Conservation (phyloP, 2,113 vertebrate species). For the Upupa epops region DNA sequence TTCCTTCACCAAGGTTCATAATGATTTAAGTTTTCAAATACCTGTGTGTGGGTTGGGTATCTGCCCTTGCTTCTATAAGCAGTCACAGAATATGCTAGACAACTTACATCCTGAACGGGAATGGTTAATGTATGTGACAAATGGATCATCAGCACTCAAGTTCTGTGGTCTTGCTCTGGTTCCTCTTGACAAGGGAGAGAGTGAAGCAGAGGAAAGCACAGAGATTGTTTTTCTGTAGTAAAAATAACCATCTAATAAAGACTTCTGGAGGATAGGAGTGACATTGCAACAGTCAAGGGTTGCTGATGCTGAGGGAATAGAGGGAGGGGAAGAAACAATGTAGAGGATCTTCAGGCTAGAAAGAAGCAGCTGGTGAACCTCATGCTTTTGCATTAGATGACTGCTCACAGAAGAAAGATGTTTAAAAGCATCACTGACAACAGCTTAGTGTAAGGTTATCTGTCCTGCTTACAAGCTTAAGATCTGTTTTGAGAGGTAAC, state of each 20-base stretch:
- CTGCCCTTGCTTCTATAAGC: background rate
- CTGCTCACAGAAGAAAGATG: background rate
- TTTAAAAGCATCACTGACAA: no score
- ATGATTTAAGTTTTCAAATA: background rate
- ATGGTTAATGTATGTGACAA: background rate
- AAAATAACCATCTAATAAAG: background rate
- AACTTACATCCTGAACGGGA: background rate
- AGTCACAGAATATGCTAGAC: background rate
- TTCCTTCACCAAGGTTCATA: background rate
- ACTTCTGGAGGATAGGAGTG: background rate
- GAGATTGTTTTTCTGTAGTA: background rate
- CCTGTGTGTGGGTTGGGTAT: background rate
- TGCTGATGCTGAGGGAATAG: background rate
- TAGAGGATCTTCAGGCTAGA: background rate
- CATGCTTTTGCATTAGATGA: background rate
- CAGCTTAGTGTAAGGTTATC: background rate
- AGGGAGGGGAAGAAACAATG: background rate
- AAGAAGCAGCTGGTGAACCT: background rate
- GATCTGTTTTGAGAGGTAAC: background rate
- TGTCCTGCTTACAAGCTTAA: background rate
- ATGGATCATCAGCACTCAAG: background rate
- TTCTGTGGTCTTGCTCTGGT: background rate
- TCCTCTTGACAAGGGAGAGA: background rate
- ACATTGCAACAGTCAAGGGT: background rate
- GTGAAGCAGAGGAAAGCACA: background rate